Base-by-base conservation (phyloP, 2,888 invertebrate species). In the Cabera pusaria region DNA sequence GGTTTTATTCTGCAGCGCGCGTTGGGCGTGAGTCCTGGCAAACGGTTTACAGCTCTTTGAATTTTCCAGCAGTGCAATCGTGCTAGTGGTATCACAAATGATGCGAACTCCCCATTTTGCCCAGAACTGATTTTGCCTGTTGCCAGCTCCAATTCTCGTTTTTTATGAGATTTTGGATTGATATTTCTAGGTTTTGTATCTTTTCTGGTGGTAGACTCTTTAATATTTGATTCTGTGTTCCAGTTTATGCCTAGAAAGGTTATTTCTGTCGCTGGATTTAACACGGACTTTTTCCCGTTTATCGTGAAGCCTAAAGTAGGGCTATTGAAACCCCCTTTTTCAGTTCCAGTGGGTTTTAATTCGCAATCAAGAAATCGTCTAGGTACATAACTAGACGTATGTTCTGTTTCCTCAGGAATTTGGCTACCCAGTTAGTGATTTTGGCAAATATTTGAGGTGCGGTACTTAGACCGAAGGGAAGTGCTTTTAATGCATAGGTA, bases 311-410 rank as follows among this genome's bases (percentile, higher is more conserved):
- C 6, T 21, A 21, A 27, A 5, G 3, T 27, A n/a, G n/a, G n/a
- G n/a, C n/a, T n/a, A n/a, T n/a, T n/a, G n/a, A n/a, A n/a, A n/a
- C n/a, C n/a, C n/a, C n/a, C n/a, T n/a, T n/a, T n/a, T n/a, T n/a
- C n/a, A n/a, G n/a, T n/a, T n/a, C n/a, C n/a, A n/a, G n/a, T n/a
- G 27, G 28, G 8, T 49, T 21, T 29, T 32, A 10, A 7, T 44
- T 21, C 6, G 28, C 27, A 8, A 48, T 0, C 1, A 55, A 21
- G 18, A 52, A 55, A 16, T 52, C 51, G 45, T 51, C 49, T 7
- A 51, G 17, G 14, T 54, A 52, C 0, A 54, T 51, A 1, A 49
- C 21, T 0, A 45, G 23, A 2, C 41, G 24, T 3, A 53, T 47
- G 1, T 18, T 25, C 5, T 26, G 9, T 12, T 36, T 3, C 7